Conservation (phyloP, 2,888 invertebrate genomes). For the Cephus sareptanus region DNA sequence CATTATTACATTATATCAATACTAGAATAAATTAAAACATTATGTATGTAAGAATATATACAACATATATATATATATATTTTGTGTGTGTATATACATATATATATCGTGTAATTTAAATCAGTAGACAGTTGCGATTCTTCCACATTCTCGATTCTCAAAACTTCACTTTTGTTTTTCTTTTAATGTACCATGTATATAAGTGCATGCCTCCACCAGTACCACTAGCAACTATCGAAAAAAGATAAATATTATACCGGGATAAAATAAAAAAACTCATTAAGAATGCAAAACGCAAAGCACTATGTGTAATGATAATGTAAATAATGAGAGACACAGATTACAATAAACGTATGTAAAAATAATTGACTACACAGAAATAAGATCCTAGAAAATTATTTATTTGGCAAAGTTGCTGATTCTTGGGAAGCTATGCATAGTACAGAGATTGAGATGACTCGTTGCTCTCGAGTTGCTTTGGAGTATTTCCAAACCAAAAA, state of each 20-base stretch:
- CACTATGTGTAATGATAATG: conserved; percentile 55
- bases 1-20: conserved; percentile 1
- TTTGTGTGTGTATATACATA: background rate
- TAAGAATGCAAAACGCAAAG: conserved; percentile 34
- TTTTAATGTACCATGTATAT: conserved; percentile 19
- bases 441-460: background rate
- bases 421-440: background rate
- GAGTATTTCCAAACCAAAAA: background rate
- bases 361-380: background rate
- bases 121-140: background rate
- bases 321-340: conserved; percentile 57
- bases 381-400: background rate
- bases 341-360: conserved; percentile 15
- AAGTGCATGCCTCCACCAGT: conserved; percentile 20
- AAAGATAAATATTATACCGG: conserved; percentile 35
- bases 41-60: background rate
- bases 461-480: background rate
- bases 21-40: background rate
- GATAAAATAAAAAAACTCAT: conserved; percentile 19
- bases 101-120: conserved; percentile 1
- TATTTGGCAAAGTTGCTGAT: background rate
- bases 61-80: background rate
- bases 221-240: conserved; percentile 8
- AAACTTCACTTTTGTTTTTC: conserved; percentile 1
- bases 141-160: conserved; percentile 8